Evolutionary conservation across 2,113 vertebrate species (phyloP).

Genomic region (Chaetodon trifascialis): DNA sequence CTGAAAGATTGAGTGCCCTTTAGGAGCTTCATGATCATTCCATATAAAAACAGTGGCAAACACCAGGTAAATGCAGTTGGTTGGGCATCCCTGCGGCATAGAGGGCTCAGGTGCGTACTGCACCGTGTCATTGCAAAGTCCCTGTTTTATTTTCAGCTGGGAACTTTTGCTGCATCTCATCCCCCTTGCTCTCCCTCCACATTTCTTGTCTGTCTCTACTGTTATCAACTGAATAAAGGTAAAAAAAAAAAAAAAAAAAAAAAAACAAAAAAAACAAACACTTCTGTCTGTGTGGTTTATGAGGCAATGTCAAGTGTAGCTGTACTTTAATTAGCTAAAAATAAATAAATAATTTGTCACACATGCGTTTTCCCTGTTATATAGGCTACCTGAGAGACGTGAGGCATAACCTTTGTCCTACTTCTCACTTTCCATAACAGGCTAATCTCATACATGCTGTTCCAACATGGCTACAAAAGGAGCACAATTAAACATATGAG

Average conservation of each 20-base stretch:
- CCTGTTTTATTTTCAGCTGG: background rate
- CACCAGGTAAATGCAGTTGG: background rate
- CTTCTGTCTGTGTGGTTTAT: background rate
- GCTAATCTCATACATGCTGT: conserved; percentile 34
- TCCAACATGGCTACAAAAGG: conserved; percentile 30
- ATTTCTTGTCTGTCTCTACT: background rate
- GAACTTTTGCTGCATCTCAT: background rate
- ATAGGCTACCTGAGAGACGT: conserved; percentile 11
- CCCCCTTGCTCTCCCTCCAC: background rate
- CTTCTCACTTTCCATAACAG: conserved; percentile 42
- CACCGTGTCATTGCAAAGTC: too few species aligned
- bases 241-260: background rate
- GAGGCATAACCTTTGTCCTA: conserved; percentile 32
- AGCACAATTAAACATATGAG: conserved; percentile 2
- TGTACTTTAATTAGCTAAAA: conserved; percentile 30
- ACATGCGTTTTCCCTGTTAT: conserved; percentile 7
- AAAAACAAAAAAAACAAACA: too few species aligned
- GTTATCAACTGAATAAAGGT: background rate
- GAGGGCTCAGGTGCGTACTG: too few species aligned
- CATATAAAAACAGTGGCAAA: background rate
- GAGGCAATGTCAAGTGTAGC: background rate
- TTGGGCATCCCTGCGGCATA: background rate
- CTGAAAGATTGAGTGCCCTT: background rate
- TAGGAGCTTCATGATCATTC: background rate
- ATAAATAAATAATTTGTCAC: conserved; percentile 21